Evolutionary conservation across 2,797 vertebrate species (phyloP), one percentile per base, ranked within the genome.

Genomic region (Alauda arvensis): DNA sequence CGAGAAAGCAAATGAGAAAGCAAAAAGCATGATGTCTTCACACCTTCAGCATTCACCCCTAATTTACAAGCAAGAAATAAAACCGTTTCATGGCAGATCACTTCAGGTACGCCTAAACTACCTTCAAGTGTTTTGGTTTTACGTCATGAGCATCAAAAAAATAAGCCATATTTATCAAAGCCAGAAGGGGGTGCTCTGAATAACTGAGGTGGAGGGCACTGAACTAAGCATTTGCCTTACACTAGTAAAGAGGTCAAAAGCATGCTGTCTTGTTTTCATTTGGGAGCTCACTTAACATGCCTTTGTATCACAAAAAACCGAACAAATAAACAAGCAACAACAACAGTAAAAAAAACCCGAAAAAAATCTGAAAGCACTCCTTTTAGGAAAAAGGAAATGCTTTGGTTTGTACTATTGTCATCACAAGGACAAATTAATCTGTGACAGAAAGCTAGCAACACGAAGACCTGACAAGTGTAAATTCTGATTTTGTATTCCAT

Each of bases 161-260:
- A 69, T 12, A 49, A 48, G 16, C 34, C 60, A 26, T 69, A 79
- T 52, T 75, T 33, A 75, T 60, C 3, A 18, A 94, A 91, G 51
- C 87, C 95, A 82, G 88, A 83, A 95, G 92, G 55, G 85, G 92
- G 94, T 94, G 88, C 92, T 94, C 67, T 87, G 68, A 67, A 53
- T 66, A 88, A 65, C 63, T 18, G 56, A 81, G 51, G 70, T 29
- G 34, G 62, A 56, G 74, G 67, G 34, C 81, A 69, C 0, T 12
- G 57, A 87, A 82, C 40, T 23, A 28, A 86, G n/a, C 55, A 76
- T 51, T 71, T 75, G 68, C 68, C 78, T 79, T 39, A 51, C 29
- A 60, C 21, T 68, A 74, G 9, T 16, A 39, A 57, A 81, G 66
- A 81, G 77, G 77, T 80, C 79, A 70, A 82, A 71, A 83, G 56